These are phyloP conservation scores for Oegoconia quadripuncta DNA, from an alignment of 2,888 invertebrate genomes.

Conservation along the genomic window DNA sequence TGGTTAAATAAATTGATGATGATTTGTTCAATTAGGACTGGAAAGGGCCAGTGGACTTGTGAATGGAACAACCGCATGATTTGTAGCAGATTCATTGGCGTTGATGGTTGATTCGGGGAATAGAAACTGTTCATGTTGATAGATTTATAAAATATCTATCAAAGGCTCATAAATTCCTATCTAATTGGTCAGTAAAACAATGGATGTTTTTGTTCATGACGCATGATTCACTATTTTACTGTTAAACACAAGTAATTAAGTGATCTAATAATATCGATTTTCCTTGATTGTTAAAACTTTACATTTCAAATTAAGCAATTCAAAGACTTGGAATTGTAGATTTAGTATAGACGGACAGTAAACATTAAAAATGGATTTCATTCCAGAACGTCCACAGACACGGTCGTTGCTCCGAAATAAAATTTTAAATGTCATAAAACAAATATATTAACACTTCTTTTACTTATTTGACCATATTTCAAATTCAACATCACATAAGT, in stretches of 20 bases:
- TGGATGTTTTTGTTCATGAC: too few species aligned
- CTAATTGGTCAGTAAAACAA: too few species aligned
- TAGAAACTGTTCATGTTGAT: not conserved
- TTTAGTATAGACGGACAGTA: too few species aligned
- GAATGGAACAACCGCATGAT: conserved; percentile 29
- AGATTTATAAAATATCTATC: too few species aligned
- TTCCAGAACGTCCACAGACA: not conserved
- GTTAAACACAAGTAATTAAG: too few species aligned
- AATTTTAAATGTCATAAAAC: conserved; percentile 12
- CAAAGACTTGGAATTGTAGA: too few species aligned
- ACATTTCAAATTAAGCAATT: too few species aligned
- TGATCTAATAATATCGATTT: too few species aligned
- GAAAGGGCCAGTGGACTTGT: conserved; percentile 40
- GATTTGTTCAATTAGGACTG: conserved; percentile 65
- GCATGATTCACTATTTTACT: too few species aligned
- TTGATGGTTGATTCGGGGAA: conserved; percentile 15
- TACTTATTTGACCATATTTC: conserved; percentile 10
- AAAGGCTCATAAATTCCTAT: too few species aligned
- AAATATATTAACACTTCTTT: conserved; percentile 14
- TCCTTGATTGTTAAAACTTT: too few species aligned
- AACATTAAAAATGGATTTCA: not conserved
- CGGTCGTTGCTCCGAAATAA: conserved; percentile 2
- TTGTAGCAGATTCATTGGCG: conserved; percentile 44
- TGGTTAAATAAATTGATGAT: conserved; percentile 57
- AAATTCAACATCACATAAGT: conserved; percentile 6